Percentiles rank a stretch among this genome's conserved stretches.
These are phyloP conservation scores for Pseudococcus jackbeardsleyi DNA, from an alignment of 2,888 invertebrate genomes.

Conservation along the genomic window DNA sequence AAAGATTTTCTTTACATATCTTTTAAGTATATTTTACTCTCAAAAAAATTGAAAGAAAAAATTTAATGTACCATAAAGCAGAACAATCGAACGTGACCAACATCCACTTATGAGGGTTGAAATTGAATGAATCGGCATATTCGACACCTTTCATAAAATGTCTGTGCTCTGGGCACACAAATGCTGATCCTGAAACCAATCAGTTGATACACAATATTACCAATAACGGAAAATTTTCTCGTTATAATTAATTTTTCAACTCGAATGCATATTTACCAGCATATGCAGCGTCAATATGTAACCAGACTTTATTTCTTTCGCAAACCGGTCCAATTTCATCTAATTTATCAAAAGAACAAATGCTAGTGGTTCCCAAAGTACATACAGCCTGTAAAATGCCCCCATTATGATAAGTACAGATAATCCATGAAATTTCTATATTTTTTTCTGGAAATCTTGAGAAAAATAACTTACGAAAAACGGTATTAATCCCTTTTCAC, in stretches of 20 bases:
- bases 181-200: slow-evolving; percentile 78
- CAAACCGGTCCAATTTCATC: slow-evolving; percentile 80
- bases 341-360: slow-evolving; percentile 90
- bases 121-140: slow-evolving; percentile 95
- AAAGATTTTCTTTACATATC: too few relatives aligned
- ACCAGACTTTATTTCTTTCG: slow-evolving; percentile 82
- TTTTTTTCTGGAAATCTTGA: too few relatives aligned
- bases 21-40: too few relatives aligned
- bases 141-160: slow-evolving; percentile 90
- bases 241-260: neutral
- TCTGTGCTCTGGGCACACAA: slow-evolving; percentile 97
- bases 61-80: slow-evolving; percentile 83
- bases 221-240: neutral
- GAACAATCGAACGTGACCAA: slow-evolving; percentile 99
- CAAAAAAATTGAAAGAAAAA: neutral
- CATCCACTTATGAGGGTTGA: slow-evolving; percentile 99
- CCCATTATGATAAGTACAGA: slow-evolving; percentile 66
- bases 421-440: too few relatives aligned
- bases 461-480: slow-evolving; percentile 83
- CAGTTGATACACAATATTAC: neutral
- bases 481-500: slow-evolving; percentile 90
- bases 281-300: slow-evolving; percentile 97
- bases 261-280: slow-evolving; percentile 73
- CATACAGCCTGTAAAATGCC: slow-evolving; percentile 72
- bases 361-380: slow-evolving; percentile 90